Conservation (phyloP, 2,797 vertebrate genomes). For the Dromococcyx pavoninus region DNA sequence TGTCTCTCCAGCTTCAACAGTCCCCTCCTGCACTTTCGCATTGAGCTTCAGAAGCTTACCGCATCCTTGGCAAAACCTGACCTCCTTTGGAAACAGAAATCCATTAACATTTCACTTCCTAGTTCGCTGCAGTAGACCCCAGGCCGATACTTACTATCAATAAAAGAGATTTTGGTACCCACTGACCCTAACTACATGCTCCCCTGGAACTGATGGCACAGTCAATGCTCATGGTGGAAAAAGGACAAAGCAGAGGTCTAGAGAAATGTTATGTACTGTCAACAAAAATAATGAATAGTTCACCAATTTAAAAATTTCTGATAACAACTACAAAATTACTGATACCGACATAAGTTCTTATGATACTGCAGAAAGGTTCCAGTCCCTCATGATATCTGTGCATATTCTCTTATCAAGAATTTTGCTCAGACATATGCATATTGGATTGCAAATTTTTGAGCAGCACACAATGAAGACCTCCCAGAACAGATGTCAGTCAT, state of each 20-base stretch:
- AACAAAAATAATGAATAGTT: background rate
- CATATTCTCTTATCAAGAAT: background rate
- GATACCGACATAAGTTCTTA: background rate
- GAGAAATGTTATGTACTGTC: background rate
- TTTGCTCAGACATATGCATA: background rate
- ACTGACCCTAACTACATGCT: background rate
- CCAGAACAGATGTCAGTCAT: background rate
- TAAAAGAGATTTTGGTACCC: background rate
- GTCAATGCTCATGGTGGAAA: background rate
- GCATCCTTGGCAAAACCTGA: background rate
- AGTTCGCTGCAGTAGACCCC: accelerated
- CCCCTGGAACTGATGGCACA: background rate
- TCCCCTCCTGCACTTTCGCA: background rate
- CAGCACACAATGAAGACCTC: background rate
- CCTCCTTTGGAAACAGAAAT: background rate
- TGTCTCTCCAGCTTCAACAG: background rate
- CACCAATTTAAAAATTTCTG: background rate
- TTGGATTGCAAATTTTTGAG: background rate
- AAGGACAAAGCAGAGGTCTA: background rate
- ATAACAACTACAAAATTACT: background rate
- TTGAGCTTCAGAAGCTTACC: background rate
- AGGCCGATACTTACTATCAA: background rate
- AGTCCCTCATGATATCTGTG: background rate
- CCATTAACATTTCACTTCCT: background rate
- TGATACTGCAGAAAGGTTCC: background rate